Base-by-base conservation (phyloP, 2,888 invertebrate genomes). In the Argyresthia goedartella region DNA sequence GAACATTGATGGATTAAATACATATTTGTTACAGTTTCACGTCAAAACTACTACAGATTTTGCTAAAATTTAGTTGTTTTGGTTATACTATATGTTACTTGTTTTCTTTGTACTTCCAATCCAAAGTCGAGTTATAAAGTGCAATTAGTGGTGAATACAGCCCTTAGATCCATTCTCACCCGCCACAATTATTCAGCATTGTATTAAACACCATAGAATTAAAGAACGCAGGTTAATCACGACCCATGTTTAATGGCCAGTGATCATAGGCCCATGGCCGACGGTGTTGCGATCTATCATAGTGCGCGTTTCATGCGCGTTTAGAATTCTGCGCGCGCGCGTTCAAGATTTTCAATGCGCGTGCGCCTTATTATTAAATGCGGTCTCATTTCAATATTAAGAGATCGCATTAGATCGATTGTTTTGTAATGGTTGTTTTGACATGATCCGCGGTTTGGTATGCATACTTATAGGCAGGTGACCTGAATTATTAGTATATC, bases 341-440 rank as follows among this genome's bases (percentile, higher is more conserved):
- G 25, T 6, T 25, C 25, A 25, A 25, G 25, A 25, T 25, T 52
- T 53, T 53, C 51, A 52, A 46, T 52, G 53, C 49, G 55, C 13
- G 35, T n/a, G 59, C 65, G 69, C 66, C 64, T 70, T 77, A 65
- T 77, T 50, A 77, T 79, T 74, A 69, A 50, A 55, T 55, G 76
- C 76, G 76, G 78, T 59, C 61, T 65, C 66, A 65, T 78, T 70
- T 64, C 65, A 66, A 78, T 77, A 76, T 59, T 68, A 73, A 78
- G 25, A 25, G 71, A 55, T 39, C 49, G 57, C 59, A 66, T 57
- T 42, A 50, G 50, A 50, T 50, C 50, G 42, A 50, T 42, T 50
- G 42, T 50, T 33, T 35, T 48, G 36, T 48, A 36, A 48, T 48
- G 15, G 15, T 14, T 9, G 35, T 36, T 35, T 9, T 35, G 48